Evolutionary conservation across 64 coral and sea anemone species (phyloP).

Genomic region (Stylophora pistillata): DNA sequence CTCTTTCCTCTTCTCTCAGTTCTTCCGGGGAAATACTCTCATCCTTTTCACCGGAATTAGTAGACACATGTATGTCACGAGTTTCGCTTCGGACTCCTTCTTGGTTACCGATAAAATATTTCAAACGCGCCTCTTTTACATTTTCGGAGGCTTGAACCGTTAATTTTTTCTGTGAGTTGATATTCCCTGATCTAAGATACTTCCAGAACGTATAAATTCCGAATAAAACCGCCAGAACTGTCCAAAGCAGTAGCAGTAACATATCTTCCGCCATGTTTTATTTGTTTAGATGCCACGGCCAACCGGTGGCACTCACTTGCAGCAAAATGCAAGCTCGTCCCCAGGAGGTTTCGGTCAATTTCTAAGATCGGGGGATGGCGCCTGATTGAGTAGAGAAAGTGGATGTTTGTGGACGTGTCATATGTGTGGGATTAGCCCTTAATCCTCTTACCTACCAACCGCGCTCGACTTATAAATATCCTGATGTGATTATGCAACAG

Average conservation of each 20-base stretch:
- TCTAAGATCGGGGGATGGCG: too few species aligned
- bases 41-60: not conserved
- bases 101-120: slow-evolving; percentile 20
- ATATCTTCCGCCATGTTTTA: slow-evolving; percentile 17
- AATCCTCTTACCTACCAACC: too few species aligned
- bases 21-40: not conserved
- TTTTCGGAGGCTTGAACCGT: not conserved
- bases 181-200: slow-evolving; percentile 1
- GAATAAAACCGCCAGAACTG: slow-evolving; percentile 26
- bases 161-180: not conserved
- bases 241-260: slow-evolving; percentile 13
- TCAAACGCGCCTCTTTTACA: slow-evolving; percentile 9
- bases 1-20: not conserved
- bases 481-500: too few species aligned
- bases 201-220: slow-evolving; percentile 34
- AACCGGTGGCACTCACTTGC: not conserved
- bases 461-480: too few species aligned
- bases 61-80: not conserved
- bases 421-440: too few species aligned
- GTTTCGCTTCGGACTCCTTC: not conserved
- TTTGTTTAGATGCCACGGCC: not conserved
- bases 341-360: too few species aligned
- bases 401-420: too few species aligned
- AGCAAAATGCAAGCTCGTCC: too few species aligned
- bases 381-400: too few species aligned